Evolutionary conservation across 2,797 vertebrate genomes (phyloP), one percentile per base, ranked within the genome.

Genomic region (Anguilla pacifica): DNA sequence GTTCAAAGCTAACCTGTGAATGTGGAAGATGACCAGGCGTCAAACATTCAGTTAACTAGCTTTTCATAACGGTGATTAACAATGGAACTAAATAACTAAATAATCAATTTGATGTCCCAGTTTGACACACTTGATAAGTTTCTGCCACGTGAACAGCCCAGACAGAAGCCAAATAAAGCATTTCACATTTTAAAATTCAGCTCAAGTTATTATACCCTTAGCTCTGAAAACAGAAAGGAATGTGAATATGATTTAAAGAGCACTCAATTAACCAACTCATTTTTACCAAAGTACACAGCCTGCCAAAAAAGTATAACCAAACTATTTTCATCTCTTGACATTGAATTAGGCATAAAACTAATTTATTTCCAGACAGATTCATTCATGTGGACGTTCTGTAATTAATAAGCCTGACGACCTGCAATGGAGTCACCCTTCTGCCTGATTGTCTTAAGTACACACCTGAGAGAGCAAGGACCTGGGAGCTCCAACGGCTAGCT

Each of bases 331-430:
- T n/a, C 86, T 83, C 39, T 43, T 55, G 46, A 55, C 39, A 53
- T 6, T 79, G 25, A 49, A 82, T 87, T 64, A 87, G 43, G 46
- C 39, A 82, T 64, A 74, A 82, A 87, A 82, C 77, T 39, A 74
- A 82, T 87, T 17, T 86, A 53, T 39, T 61, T 59, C 74, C 74
- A 86, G 72, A 79, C 49, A 43, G 25, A 46, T 51, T 31, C 77
- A 43, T 10, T 81, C 53, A 35, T 31, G 79, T 43, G 31, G 31
- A 25, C 35, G 35, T 49, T 25, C 17, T 55, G 11, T 31, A 79
- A 79, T 79, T 86, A 86, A 79, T 46, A 64, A 86, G 22, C 67
- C 53, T 64, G 19, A 11, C 9, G 11, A 74, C 64, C 64, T 70
- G 64, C n/a, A n/a, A 70, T 70, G 64, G 22, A 22, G 64, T 70